Percentiles rank a stretch among this genome's conserved stretches.
These are phyloP conservation scores for Hippolais icterina DNA, from an alignment of 2,113 vertebrate genomes.

Conservation along the genomic window DNA sequence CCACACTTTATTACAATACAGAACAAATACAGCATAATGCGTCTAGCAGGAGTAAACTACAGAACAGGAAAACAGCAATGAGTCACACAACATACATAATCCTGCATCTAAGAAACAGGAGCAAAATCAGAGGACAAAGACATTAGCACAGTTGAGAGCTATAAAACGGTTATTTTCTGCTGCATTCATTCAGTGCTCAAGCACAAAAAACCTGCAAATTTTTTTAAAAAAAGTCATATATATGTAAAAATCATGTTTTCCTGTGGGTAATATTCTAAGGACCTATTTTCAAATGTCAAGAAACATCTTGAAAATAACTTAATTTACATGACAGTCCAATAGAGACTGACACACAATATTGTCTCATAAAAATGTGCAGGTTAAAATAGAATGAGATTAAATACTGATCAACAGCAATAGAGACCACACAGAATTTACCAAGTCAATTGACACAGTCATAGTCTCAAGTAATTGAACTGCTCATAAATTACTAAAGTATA, in stretches of 20 bases:
- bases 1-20: conserved; percentile 2
- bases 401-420: neutral
- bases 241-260: neutral
- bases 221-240: neutral
- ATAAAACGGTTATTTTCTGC: neutral
- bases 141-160: neutral
- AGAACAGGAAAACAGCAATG: conserved; percentile 15
- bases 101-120: conserved; percentile 21
- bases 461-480: neutral
- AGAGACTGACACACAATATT: neutral
- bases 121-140: conserved; percentile 1
- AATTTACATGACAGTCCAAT: neutral
- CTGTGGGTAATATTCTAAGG: neutral
- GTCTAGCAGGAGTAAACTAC: conserved; percentile 31
- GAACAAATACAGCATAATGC: conserved; percentile 9
- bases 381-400: neutral
- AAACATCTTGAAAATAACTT: neutral
- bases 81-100: conserved; percentile 47
- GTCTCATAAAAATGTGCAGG: neutral
- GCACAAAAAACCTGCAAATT: neutral
- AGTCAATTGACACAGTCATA: neutral
- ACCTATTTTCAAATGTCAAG: neutral
- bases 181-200: neutral
- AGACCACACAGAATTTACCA: neutral
- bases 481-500: neutral